Base-by-base conservation (phyloP, 2,888 invertebrate species). In the Dryomyza anilis region DNA sequence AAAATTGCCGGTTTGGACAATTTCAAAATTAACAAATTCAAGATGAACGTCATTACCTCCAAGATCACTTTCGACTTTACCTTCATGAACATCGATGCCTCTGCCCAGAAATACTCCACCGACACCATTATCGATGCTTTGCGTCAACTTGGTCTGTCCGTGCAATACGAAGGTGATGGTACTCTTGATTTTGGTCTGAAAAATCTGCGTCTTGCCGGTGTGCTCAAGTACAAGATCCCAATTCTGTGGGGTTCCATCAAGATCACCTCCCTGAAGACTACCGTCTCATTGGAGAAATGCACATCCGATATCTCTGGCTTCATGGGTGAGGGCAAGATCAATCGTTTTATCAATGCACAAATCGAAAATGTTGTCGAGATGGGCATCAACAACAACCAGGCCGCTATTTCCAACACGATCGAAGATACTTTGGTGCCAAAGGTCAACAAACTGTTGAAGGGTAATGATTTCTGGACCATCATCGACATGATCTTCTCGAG, bases 161-260 rank as follows among this genome's bases (percentile, higher is more conserved):
- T 78, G 0, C 68, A 76, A 61, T 79, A 80, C 63, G 77, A 80
- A 67, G 80, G 79, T 14, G 55, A 69, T 23, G 81, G 81, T 1
- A 63, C 72, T 0, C 45, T 81, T 29, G 70, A 74, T n/a, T 75
- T 81, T 16, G 75, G 72, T 66, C 43, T 81, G 53, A 62, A 72
- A 36, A 76, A 80, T 59, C 53, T 81, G 43, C 74, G 79, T 39
- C 30, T 81, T 43, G 69, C 68, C 6, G 81, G 81, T 48, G 66
- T 57, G 1, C 46, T 80, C 21, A 76, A 72, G 29, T 81, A 77
- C 68, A 80, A 77, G 65, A 65, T 79, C 27, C 81, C 81, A 3
- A 8, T 81, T 7, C 60, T 81, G 52, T 78, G 75, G 73, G 81
- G 81, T n/a, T 79, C 81, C 3, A 73, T 76, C 2, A 79, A 78